Conservation (phyloP, 2,113 vertebrate species). For the Cacatua alba region DNA sequence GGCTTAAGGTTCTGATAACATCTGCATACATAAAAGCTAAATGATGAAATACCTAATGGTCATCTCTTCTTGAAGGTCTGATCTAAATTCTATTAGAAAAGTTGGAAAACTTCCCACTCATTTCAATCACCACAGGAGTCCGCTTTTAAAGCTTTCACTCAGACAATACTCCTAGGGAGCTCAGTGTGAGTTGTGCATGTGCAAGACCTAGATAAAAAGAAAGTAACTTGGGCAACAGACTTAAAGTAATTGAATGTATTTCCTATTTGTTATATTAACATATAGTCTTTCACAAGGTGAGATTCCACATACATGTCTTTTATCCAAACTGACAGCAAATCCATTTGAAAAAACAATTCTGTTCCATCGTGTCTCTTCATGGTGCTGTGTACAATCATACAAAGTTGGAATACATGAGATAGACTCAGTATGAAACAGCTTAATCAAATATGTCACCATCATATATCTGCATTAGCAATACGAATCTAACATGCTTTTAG, state of each 20-base stretch:
- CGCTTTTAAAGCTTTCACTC: neutral
- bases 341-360: neutral
- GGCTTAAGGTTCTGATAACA: neutral
- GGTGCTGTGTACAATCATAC: neutral
- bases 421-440: neutral
- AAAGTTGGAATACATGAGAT: neutral
- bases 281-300: neutral
- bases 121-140: neutral
- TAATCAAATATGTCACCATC: neutral
- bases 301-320: neutral
- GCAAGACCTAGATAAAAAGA: neutral
- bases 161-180: neutral
- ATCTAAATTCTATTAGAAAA: neutral
- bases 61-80: neutral
- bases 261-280: neutral
- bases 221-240: neutral
- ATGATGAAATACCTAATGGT: neutral
- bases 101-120: neutral
- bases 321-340: neutral
- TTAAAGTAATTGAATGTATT: neutral
- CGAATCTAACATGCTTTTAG: neutral
- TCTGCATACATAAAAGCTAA: neutral
- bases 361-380: neutral
- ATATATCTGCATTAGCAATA: neutral
- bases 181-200: neutral